Evolutionary conservation across 2,113 vertebrate genomes (phyloP), one percentile per base, ranked within the genome.

Genomic region (Osmerus mordax): DNA sequence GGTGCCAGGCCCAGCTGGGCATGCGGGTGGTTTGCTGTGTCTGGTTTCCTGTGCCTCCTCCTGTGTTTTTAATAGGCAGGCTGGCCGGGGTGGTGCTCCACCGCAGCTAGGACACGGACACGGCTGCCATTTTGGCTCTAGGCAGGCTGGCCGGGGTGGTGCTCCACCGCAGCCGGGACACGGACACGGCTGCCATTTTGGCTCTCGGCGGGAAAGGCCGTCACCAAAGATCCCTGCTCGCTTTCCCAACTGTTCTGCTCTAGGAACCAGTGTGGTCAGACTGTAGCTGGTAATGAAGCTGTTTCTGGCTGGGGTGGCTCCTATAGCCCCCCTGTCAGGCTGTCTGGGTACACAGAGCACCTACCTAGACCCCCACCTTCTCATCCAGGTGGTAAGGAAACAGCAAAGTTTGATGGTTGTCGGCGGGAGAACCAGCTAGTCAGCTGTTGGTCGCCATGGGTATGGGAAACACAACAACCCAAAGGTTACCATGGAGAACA

Each of bases 41-140:
- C 86, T 85, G 90, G 90, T 89, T 90, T 86, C 81, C 71, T 84
- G 64, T 88, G 85, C 67, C 68, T 89, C 76, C 78, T 77, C 85
- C 87, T 74, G 86, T 87, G 84, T 90, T 93, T 94, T 93, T 91
- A 89, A 92, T 89, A 91, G 84, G 79, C 86, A 75, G 87, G 83
- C 82, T 87, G 91, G 82, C 89, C 61, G 86, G 92, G 89, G 92
- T 70, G 81, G 91, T 88, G 89, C 88, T 91, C 88, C 56, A 92
- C 91, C 91, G 76, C 90, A 92, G 86, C 85, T 83, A 74, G 84
- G 91, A 86, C 85, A 70, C 64, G 85, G 77, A 47, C 60, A 62
- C 7, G 65, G 83, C 85, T 89, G 90, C 85, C 83, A 88, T 87
- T 89, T 89, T 83, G 21, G 21, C 21, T 23, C 21, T 89, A 91